Evolutionary conservation across 2,113 vertebrate genomes (phyloP), one percentile per base, ranked within the genome.

Genomic region (Heterocephalus glaber): DNA sequence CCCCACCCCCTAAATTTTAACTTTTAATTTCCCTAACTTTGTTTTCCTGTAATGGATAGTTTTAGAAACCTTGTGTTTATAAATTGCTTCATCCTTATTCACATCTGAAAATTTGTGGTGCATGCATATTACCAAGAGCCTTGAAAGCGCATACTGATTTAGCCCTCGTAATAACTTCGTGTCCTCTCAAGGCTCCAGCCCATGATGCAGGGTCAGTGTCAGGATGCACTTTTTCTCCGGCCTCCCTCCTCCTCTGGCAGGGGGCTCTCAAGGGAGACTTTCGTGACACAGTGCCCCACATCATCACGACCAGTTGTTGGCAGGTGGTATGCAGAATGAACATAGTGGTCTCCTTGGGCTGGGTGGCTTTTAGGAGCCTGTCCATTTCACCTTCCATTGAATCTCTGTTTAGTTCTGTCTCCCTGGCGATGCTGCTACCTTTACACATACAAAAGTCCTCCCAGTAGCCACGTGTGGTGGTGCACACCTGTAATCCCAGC

Each of bases 1-100:
- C 47, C 47, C 47, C 47, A 9, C 5, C 47, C 47, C 47, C 47
- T 49, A 49, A 9, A 30, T 79, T 52, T 38, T 44, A 35, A 38
- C 74, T 63, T 90, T 94, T 95, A 19, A 70, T 85, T 95, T 94
- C 24, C 19, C 20, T 91, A 22, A 16, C 24, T 86, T 94, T 85
- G 44, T 56, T 47, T 70, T 89, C 76, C 26, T 44, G 1, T 70
- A 19, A 30, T 60, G 13, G 33, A 19, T 44, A 70, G 84, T 87
- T 11, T 33, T 2, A 54, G 68, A 47, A 76, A 47, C 47, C 24
- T 76, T 16, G 41, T 11, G 13, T 47, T 76, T 76, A 41, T 76
- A 38, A 76, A 76, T 76, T 76, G 72, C 41, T 76, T 47, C 72
- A 76, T 47, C 41, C 41, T 76, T 90, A 28, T 33, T 52, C 65